Percentiles rank a stretch among this genome's conserved stretches.
These are phyloP conservation scores for Emydoidea blandingii DNA, from an alignment of 2,797 vertebrate species.

Conservation along the genomic window DNA sequence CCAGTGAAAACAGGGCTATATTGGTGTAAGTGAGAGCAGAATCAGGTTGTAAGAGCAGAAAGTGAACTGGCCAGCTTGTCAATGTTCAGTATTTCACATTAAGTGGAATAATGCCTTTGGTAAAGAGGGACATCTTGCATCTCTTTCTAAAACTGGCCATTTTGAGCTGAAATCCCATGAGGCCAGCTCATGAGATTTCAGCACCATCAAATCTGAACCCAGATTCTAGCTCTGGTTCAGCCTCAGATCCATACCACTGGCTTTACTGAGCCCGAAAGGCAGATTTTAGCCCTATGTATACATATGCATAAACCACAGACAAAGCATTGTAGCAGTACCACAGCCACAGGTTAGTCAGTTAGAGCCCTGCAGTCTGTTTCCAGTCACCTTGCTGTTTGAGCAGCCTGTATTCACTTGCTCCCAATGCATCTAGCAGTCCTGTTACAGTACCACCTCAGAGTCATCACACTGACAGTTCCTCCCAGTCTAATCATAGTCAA, in stretches of 20 bases:
- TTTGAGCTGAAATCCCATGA: not conserved
- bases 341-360: not conserved
- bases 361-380: not conserved
- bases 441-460: not conserved
- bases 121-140: not conserved
- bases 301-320: not conserved
- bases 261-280: not conserved
- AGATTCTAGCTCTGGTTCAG: not conserved
- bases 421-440: not conserved
- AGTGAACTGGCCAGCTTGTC: not conserved
- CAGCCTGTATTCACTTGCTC: not conserved
- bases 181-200: not conserved
- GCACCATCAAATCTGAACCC: not conserved
- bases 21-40: not conserved
- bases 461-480: not conserved
- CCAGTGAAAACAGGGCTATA: not conserved
- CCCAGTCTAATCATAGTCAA: slow-evolving; percentile 12
- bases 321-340: not conserved
- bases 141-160: not conserved
- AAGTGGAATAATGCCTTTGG: not conserved
- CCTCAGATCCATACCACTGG: not conserved
- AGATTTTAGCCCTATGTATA: not conserved
- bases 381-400: not conserved
- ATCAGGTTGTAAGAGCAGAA: not conserved
- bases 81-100: not conserved